Conservation (phyloP, 2,888 invertebrate species). For the Taenaris catops region DNA sequence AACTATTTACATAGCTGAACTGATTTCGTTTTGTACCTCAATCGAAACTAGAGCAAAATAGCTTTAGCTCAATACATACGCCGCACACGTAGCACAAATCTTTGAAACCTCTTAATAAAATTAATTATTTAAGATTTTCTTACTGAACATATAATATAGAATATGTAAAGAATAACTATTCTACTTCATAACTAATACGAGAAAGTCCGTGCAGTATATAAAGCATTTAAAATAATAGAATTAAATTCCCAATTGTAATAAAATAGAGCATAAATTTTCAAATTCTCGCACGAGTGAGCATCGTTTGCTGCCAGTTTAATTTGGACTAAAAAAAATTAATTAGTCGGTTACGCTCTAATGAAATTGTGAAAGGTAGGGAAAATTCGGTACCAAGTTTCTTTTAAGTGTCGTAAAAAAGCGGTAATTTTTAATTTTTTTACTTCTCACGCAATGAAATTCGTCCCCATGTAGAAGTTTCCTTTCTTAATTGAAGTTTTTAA, state of each 20-base stretch:
- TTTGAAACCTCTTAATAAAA: no score
- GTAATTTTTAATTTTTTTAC: conserved; percentile 33
- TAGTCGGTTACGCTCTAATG: conserved; percentile 52
- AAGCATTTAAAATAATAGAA: no score
- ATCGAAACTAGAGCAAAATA: no score
- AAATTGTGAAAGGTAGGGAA: conserved; percentile 38
- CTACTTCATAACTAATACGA: no score
- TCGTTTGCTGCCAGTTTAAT: conserved; percentile 44
- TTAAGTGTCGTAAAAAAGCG: conserved; percentile 38
- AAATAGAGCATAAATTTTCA: conserved; percentile 58
- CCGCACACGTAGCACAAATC: no score
- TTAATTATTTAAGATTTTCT: no score
- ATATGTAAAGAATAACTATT: no score
- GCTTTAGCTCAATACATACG: no score
- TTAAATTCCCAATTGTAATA: conserved; percentile 51
- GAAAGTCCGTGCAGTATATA: no score
- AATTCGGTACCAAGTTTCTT: conserved; percentile 32
- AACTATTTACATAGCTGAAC: no score
- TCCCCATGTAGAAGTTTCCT: conserved; percentile 29
- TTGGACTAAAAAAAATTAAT: conserved; percentile 66
- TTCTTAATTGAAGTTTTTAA: conserved; percentile 28
- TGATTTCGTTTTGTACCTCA: no score
- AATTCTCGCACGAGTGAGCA: conserved; percentile 60
- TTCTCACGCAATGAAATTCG: conserved; percentile 32
- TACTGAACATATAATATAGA: no score